Conservation (phyloP, 2,113 vertebrate species). For the Acinonyx jubatus region DNA sequence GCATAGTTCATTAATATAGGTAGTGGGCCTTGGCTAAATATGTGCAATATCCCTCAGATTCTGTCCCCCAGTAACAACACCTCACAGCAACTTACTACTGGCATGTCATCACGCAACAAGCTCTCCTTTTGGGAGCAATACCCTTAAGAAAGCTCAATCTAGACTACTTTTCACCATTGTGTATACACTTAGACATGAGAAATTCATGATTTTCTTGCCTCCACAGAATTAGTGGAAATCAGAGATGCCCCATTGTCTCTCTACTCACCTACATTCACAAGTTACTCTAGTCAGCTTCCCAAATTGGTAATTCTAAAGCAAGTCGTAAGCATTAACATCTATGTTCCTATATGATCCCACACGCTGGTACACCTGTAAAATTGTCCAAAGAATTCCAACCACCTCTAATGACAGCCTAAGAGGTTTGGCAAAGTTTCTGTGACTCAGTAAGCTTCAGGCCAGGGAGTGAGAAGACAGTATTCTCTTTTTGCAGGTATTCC, state of each 20-base stretch:
- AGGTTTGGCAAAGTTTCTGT: background rate
- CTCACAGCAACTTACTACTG: background rate
- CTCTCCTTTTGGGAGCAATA: background rate
- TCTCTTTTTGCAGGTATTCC: background rate
- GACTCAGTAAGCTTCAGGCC: background rate
- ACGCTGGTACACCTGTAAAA: background rate
- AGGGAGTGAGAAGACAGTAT: background rate
- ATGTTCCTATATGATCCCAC: background rate
- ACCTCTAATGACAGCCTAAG: background rate
- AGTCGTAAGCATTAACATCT: background rate
- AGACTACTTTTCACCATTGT: background rate
- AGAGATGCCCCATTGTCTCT: background rate
- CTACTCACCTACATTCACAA: background rate
- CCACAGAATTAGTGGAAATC: background rate
- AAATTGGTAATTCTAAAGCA: conserved; percentile 17
- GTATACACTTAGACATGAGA: background rate
- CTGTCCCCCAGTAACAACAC: background rate
- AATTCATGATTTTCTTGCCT: background rate
- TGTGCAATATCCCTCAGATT: background rate
- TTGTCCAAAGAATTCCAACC: background rate
- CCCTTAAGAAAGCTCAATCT: background rate
- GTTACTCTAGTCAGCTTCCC: background rate
- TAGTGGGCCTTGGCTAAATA: background rate
- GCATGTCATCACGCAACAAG: background rate
- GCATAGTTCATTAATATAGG: background rate